Conservation (phyloP, 2,113 vertebrate species). For the Tiliqua scincoides region DNA sequence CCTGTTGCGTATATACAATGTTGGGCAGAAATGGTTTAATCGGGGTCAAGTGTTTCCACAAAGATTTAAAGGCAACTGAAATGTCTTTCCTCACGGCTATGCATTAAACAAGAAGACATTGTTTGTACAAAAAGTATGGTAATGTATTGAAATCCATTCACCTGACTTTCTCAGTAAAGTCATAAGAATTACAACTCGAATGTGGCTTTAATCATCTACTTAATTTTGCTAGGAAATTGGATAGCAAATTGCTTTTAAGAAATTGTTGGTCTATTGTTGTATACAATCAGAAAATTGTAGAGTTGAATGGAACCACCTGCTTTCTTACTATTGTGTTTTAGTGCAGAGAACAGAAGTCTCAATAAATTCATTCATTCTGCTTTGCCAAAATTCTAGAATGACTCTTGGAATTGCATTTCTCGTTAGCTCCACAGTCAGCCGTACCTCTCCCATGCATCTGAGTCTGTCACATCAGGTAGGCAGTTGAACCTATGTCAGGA, state of each 20-base stretch:
- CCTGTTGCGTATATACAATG: no score
- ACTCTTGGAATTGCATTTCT: neutral
- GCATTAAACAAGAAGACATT: neutral
- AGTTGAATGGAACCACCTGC: neutral
- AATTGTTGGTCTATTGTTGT: neutral
- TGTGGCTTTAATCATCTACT: constrained; percentile 2
- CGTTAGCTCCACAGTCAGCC: neutral
- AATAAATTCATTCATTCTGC: neutral
- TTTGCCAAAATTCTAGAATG: constrained; percentile 4
- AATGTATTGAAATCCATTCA: neutral
- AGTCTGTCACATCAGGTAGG: no score
- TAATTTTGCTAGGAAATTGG: constrained; percentile 10
- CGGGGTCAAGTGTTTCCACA: neutral
- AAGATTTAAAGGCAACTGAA: neutral
- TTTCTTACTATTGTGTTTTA: neutral
- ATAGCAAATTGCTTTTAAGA: constrained; percentile 1
- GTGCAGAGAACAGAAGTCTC: neutral
- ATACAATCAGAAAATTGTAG: neutral
- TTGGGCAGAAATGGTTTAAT: no score
- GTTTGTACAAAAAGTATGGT: neutral
- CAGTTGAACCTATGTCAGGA: no score
- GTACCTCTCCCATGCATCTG: no score
- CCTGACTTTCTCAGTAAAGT: neutral
- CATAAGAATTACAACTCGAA: neutral
- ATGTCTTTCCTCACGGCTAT: neutral